Conservation (phyloP, 2,888 invertebrate genomes). For the Lycophotia porphyrea region DNA sequence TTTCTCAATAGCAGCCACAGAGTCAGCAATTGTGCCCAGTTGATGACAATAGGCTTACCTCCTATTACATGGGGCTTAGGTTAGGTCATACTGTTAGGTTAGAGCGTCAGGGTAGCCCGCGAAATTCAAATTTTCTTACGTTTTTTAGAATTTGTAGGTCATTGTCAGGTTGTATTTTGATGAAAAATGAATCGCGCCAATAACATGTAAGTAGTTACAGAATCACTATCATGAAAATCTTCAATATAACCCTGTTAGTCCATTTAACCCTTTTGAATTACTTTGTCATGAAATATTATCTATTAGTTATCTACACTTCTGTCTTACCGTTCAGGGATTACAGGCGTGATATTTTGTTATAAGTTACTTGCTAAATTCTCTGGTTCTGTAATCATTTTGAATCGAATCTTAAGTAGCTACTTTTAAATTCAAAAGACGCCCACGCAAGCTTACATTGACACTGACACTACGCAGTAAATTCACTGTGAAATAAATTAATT, state of each 20-base stretch:
- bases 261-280: no score
- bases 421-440: slow-evolving; percentile 27
- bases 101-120: no score
- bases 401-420: background rate
- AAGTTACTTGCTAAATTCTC: background rate
- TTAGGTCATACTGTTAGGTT: no score
- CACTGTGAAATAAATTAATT: slow-evolving; percentile 48
- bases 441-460: slow-evolving; percentile 24
- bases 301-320: background rate
- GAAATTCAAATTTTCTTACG: no score
- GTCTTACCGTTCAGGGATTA: background rate
- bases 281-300: no score
- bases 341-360: background rate
- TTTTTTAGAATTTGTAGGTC: no score
- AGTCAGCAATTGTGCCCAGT: background rate
- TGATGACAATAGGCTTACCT: background rate
- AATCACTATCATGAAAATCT: no score
- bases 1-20: background rate
- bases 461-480: slow-evolving; percentile 32
- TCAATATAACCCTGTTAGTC: no score
- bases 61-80: background rate
- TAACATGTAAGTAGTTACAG: no score
- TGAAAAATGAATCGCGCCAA: no score
- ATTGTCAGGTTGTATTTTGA: no score
- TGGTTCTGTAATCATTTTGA: background rate